A percentile compares a stretch with the other conserved stretches of the same genome.
These are phyloP conservation scores for Notarius quadriscutis DNA, from an alignment of 2,113 vertebrate species.

Conservation along the genomic window DNA sequence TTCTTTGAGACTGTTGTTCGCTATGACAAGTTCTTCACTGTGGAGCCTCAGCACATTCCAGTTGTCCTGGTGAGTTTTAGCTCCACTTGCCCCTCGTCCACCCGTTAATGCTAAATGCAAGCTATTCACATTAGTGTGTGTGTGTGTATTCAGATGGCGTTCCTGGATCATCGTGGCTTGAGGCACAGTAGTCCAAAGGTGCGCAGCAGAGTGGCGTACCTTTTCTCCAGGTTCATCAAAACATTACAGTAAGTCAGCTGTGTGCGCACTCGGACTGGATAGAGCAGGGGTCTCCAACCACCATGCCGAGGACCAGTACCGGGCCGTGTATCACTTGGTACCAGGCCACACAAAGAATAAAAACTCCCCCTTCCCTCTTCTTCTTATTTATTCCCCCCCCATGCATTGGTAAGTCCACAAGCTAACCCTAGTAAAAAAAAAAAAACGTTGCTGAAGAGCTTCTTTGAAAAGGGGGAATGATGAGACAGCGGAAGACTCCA, in stretches of 20 bases:
- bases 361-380: no score
- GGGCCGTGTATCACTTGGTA: no score
- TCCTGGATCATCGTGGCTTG: constrained; percentile 94
- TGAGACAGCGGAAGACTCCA: no score
- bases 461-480: no score
- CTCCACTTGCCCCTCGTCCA: no score
- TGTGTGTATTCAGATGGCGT: constrained; percentile 83
- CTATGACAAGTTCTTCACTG: constrained; percentile 96
- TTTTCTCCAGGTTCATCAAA: constrained; percentile 97
- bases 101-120: background rate
- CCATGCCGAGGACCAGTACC: no score
- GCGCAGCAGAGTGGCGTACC: constrained; percentile 91
- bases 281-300: no score
- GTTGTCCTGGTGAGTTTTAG: constrained; percentile 83
- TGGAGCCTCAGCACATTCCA: constrained; percentile 96
- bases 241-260: constrained; percentile 87
- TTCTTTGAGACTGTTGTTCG: constrained; percentile 96
- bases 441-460: no score
- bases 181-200: constrained; percentile 94
- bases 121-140: background rate
- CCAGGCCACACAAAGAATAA: no score
- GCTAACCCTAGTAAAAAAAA: no score
- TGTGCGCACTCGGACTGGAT: background rate
- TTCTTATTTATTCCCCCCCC: no score
- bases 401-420: no score